Evolutionary conservation across 2,113 vertebrate species (phyloP).

Genomic region (Pangasianodon gigas): DNA sequence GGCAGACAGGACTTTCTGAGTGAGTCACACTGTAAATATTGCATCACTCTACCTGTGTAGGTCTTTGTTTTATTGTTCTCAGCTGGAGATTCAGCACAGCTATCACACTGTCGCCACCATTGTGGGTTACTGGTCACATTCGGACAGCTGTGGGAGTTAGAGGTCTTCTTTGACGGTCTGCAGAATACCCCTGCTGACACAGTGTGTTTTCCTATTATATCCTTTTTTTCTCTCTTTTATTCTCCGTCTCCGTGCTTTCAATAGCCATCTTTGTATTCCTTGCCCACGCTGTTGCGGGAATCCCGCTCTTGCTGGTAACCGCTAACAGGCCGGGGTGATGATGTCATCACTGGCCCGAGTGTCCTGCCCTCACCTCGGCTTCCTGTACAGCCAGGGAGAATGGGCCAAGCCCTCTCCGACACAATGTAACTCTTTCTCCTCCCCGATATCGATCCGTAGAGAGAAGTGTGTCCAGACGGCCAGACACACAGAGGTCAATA

Average conservation of each 20-base stretch:
- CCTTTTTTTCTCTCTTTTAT: slow-evolving; percentile 49
- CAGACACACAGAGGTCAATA: slow-evolving; percentile 44
- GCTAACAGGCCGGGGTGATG: slow-evolving; percentile 65
- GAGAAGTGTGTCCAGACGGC: slow-evolving; percentile 42
- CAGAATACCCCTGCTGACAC: slow-evolving; percentile 59
- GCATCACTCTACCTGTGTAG: slow-evolving; percentile 48
- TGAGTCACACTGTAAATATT: slow-evolving; percentile 55
- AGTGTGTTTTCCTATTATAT: neutral
- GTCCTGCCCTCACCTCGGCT: slow-evolving; percentile 55
- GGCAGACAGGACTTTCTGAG: slow-evolving; percentile 47
- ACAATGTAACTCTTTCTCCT: slow-evolving; percentile 69
- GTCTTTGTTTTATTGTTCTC: slow-evolving; percentile 44
- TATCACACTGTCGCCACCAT: neutral
- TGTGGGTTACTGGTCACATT: slow-evolving; percentile 11
- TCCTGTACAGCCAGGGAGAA: slow-evolving; percentile 30
- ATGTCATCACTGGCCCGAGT: slow-evolving; percentile 72
- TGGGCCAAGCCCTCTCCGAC: slow-evolving; percentile 45
- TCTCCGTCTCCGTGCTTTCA: slow-evolving; percentile 61
- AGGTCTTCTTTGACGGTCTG: slow-evolving; percentile 56
- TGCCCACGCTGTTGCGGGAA: slow-evolving; percentile 70
- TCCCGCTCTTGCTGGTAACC: slow-evolving; percentile 73
- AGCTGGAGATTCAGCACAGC: slow-evolving; percentile 40
- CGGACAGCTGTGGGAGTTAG: neutral
- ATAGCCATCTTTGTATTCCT: slow-evolving; percentile 73
- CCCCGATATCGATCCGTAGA: slow-evolving; percentile 49